A percentile compares a stretch with the other conserved stretches of the same genome.
Evolutionary conservation across 2,113 vertebrate species (phyloP).

Genomic region (Siniperca knerii): DNA sequence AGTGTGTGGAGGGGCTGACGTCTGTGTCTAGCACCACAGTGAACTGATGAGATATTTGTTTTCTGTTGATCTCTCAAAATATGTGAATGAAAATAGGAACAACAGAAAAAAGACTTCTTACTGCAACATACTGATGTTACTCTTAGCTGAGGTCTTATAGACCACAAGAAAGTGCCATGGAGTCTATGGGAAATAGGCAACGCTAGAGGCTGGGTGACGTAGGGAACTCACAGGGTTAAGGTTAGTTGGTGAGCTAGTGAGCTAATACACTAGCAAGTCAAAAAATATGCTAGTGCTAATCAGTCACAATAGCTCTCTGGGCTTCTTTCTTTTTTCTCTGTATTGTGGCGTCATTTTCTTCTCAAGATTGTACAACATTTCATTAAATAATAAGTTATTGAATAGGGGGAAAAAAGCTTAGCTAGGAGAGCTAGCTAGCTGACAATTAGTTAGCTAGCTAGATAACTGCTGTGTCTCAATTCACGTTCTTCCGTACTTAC

Average conservation of each 20-base stretch:
- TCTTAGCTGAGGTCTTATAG: neutral
- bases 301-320: neutral
- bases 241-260: neutral
- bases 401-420: neutral
- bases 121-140: neutral
- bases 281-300: too few relatives aligned
- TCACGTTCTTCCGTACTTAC: too few relatives aligned
- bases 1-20: slow-evolving; percentile 15
- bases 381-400: neutral
- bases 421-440: neutral
- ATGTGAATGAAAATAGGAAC: neutral
- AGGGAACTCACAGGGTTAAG: too few relatives aligned
- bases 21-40: slow-evolving; percentile 65
- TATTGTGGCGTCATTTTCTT: too few relatives aligned
- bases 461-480: too few relatives aligned
- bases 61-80: slow-evolving; percentile 22
- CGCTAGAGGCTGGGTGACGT: too few relatives aligned
- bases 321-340: neutral
- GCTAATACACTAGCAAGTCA: too few relatives aligned
- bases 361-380: neutral
- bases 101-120: neutral
- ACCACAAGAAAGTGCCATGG: neutral
- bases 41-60: slow-evolving; percentile 55
- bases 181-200: neutral
- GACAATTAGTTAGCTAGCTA: neutral